Evolutionary conservation across 2,888 invertebrate species (phyloP), one percentile per base, ranked within the genome.

Genomic region (Aleiodes alternator): DNA sequence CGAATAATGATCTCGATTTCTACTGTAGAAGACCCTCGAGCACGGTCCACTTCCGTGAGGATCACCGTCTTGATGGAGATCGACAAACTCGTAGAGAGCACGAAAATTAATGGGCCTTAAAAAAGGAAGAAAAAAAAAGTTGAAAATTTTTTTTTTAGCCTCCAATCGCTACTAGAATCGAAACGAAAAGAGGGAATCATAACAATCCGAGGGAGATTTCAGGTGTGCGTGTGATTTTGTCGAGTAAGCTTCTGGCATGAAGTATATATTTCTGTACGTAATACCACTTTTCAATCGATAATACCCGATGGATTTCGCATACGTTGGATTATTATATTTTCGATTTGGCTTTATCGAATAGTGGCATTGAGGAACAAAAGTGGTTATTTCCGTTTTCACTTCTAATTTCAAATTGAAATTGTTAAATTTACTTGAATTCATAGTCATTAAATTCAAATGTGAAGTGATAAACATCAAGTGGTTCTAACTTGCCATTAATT

Each of bases 1-100:
- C 4, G 94, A 92, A 80, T 94, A 94, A 90, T 91, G 57, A 91
- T 93, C 84, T 83, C 91, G 89, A 89, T 90, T 87, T 38, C 93
- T 91, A 79, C 94, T 94, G 68, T 93, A 92, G 88, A 96, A 96
- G 81, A 94, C 92, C 71, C 96, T 92, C 31, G 95, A 95, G 86
- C 97, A 97, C 0, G 92, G 91, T 0, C 95, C 95, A 48, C 92
- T 92, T 5, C 94, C 95, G 90, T 94, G 94, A 0, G 95, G 93
- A 82, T 95, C 93, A 0, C 96, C 96, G 81, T 96, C 96, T 90
- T 96, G 94, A 83, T 96, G 95, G 8, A 96, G 91, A 87, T 96
- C 96, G 56, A 97, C 96, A 86, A 97, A 97, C 89, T 97, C 97
- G 90, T 96, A 97, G 34, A 96, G 92, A 0, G 96, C 94, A 87